Base-by-base conservation (phyloP, 1,140 invertebrate species). In the Tribolium castaneum region DNA sequence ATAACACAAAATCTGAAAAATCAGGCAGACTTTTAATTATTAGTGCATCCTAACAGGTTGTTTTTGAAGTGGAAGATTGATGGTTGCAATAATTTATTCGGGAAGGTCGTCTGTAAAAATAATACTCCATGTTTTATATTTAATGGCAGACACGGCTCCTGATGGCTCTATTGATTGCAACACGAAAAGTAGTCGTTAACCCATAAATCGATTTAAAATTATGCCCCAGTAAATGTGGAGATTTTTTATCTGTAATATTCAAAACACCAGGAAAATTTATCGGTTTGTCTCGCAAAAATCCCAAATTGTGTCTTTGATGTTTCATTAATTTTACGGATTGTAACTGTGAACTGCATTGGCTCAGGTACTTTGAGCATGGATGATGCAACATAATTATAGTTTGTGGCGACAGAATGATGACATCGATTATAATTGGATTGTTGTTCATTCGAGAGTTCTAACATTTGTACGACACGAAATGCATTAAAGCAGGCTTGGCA, bases 131-230 rank as follows among this genome's bases (percentile, higher is more conserved):
- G 10, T 59, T 59, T 59, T 59, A 45, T 59, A 10, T 25, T 59
- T 30, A 30, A 30, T 59, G 19, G 4, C 16, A 3, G 30, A 59
- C 22, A 1, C n/a, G 22, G 54, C 54, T 59, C 22, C 54, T n/a
- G 54, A 59, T 59, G 54, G 6, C 54, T 59, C 22, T 59, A 59
- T 59, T 25, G 54, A 59, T 59, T 59, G 54, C 54, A 25, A 22
- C 54, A 59, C 54, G 54, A 59, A 59, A 19, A 22, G 14, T 59
- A 59, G 54, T 59, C 54, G 54, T 59, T 59, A 59, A 30, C 54
- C 22, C 30, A 59, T 59, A 59, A 30, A 59, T 59, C 54, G 54
- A 59, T 59, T 59, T 59, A 59, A 59, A 59, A 19, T 10, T 30
- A 25, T 25, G 10, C 54, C n/a, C 39, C 7, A 4, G 39, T n/a